These are phyloP conservation scores for Polyergus mexicanus DNA, from an alignment of 1,140 invertebrate species.

Conservation along the genomic window DNA sequence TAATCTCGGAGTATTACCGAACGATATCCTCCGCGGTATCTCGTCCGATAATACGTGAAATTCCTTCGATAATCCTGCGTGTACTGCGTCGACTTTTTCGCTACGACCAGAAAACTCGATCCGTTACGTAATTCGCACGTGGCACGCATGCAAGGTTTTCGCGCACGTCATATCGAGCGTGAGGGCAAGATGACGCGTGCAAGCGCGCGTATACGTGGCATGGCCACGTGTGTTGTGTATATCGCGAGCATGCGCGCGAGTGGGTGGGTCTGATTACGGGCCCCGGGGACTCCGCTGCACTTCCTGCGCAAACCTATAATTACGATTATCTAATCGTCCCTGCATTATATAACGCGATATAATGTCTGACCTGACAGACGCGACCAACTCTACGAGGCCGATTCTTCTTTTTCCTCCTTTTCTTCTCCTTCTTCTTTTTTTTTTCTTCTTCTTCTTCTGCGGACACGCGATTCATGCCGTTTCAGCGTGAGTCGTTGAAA, in stretches of 20 bases:
- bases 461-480: slow-evolving; percentile 1
- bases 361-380: slow-evolving; percentile 49
- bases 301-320: slow-evolving; percentile 68
- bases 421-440: neutral
- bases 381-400: slow-evolving; percentile 25
- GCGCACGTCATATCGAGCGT: slow-evolving; percentile 31
- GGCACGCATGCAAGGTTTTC: slow-evolving; percentile 6
- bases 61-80: neutral
- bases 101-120: slow-evolving; percentile 21
- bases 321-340: slow-evolving; percentile 64
- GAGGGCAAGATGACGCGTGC: neutral
- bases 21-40: no score
- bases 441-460: neutral
- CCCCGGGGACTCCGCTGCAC: slow-evolving; percentile 59
- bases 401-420: slow-evolving; percentile 12
- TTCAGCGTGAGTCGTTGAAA: neutral
- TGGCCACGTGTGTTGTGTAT: neutral
- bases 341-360: slow-evolving; percentile 58
- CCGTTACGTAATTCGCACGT: slow-evolving; percentile 3
- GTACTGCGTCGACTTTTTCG: slow-evolving; percentile 5
- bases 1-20: neutral
- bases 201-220: neutral
- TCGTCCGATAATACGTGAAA: neutral
- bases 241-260: slow-evolving; percentile 38
- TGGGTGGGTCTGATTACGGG: slow-evolving; percentile 59